Percentiles rank a stretch among this genome's conserved stretches.
These are phyloP conservation scores for Thamnaconus septentrionalis DNA, from an alignment of 2,113 vertebrate species.

Conservation along the genomic window DNA sequence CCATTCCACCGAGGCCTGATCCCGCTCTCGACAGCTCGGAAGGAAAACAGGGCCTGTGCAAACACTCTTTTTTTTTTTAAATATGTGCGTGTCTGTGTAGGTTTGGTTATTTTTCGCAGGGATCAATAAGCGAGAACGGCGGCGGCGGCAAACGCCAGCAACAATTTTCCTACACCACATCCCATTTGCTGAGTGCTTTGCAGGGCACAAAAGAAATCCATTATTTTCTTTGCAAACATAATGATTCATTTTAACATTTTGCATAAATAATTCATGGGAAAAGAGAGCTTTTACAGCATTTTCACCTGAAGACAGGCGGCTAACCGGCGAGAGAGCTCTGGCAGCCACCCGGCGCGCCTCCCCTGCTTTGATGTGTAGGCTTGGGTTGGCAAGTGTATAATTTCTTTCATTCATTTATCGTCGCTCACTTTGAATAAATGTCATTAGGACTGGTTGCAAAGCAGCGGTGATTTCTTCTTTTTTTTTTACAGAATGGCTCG, in stretches of 20 bases:
- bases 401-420: constrained; percentile 63
- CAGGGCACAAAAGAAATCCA: constrained; percentile 57
- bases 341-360: background rate
- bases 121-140: constrained; percentile 66
- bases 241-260: constrained; percentile 64
- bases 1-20: no score
- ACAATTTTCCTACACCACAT: constrained; percentile 68
- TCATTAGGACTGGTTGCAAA: constrained; percentile 44
- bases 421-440: constrained; percentile 59
- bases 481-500: constrained; percentile 40
- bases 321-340: constrained; percentile 21
- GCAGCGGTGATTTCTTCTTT: constrained; percentile 18
- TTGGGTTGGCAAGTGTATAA: constrained; percentile 29
- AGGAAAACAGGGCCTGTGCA: no score
- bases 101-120: background rate
- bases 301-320: constrained; percentile 66
- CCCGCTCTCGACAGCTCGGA: no score
- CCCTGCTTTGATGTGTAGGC: constrained; percentile 52
- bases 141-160: constrained; percentile 60
- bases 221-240: constrained; percentile 62
- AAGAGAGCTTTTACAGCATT: constrained; percentile 57
- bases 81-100: constrained; percentile 19
- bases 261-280: constrained; percentile 72
- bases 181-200: constrained; percentile 59
- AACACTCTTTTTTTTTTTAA: no score